Evolutionary conservation across 1,140 invertebrate species (phyloP).

Genomic region (Lysiphlebus fabarum): DNA sequence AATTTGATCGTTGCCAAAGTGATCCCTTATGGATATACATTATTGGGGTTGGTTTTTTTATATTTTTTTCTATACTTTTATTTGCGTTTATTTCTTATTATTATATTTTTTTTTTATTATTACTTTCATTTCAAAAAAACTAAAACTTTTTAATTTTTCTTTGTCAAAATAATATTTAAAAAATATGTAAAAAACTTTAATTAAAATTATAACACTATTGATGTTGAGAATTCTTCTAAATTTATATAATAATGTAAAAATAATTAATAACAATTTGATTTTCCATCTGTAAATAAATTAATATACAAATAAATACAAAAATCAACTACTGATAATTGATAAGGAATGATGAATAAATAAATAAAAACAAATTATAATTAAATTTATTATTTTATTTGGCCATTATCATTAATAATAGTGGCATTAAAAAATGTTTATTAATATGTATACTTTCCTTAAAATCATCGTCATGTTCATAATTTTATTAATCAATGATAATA

Average conservation of each 20-base stretch:
- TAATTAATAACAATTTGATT: too few relatives aligned
- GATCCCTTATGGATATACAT: conserved; percentile 22
- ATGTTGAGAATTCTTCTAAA: too few relatives aligned
- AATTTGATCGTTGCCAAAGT: conserved; percentile 19
- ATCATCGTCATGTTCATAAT: conserved; percentile 52
- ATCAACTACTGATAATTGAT: too few relatives aligned
- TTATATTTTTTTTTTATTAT: conserved; percentile 10
- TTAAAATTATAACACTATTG: too few relatives aligned
- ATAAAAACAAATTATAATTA: conserved; percentile 26
- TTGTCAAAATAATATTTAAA: too few relatives aligned
- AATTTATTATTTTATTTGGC: conserved; percentile 43
- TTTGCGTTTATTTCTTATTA: background rate
- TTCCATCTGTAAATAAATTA: too few relatives aligned
- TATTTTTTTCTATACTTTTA: conserved; percentile 15
- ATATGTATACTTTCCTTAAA: conserved; percentile 57
- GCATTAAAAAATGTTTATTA: conserved; percentile 55
- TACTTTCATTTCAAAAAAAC: too few relatives aligned
- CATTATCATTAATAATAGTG: conserved; percentile 50
- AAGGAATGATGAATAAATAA: conserved; percentile 17
- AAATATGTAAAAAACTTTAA: too few relatives aligned
- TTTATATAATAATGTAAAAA: too few relatives aligned
- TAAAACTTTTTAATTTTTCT: too few relatives aligned
- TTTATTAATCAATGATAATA: conserved; percentile 49
- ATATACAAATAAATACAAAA: too few relatives aligned
- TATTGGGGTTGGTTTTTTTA: conserved; percentile 11